Conservation (phyloP, 1,140 invertebrate genomes). For the Maniola jurtina region DNA sequence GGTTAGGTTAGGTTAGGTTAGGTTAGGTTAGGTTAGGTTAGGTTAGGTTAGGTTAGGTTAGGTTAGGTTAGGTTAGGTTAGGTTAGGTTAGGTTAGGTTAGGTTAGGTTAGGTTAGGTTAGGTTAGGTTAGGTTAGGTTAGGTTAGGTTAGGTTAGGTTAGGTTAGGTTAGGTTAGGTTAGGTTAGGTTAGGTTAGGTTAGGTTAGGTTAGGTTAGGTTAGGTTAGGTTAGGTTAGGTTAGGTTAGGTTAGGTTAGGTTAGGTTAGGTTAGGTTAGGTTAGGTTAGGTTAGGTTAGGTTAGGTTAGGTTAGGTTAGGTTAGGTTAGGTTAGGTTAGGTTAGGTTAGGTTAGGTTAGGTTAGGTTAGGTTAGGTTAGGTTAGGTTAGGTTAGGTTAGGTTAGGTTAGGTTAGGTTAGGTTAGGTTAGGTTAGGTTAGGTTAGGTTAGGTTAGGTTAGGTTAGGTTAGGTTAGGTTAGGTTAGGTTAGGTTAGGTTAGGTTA, state of each 20-base stretch:
- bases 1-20: slow-evolving; percentile 22
- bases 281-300: slow-evolving; percentile 21
- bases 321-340: slow-evolving; percentile 21
- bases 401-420: slow-evolving; percentile 17
- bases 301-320: slow-evolving; percentile 22
- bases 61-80: slow-evolving; percentile 17
- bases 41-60: slow-evolving; percentile 19
- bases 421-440: slow-evolving; percentile 19
- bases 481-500: slow-evolving; percentile 26
- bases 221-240: slow-evolving; percentile 19
- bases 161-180: slow-evolving; percentile 22
- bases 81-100: slow-evolving; percentile 22
- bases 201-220: slow-evolving; percentile 22
- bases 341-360: slow-evolving; percentile 20
- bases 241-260: slow-evolving; percentile 22
- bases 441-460: slow-evolving; percentile 26
- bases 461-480: slow-evolving; percentile 26
- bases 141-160: slow-evolving; percentile 22
- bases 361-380: slow-evolving; percentile 19
- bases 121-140: slow-evolving; percentile 22
- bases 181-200: slow-evolving; percentile 22
- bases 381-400: slow-evolving; percentile 18
- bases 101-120: slow-evolving; percentile 22
- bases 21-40: slow-evolving; percentile 22
- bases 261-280: slow-evolving; percentile 20